Conservation (phyloP, 2,113 vertebrate species). For the Echinops telfairi region DNA sequence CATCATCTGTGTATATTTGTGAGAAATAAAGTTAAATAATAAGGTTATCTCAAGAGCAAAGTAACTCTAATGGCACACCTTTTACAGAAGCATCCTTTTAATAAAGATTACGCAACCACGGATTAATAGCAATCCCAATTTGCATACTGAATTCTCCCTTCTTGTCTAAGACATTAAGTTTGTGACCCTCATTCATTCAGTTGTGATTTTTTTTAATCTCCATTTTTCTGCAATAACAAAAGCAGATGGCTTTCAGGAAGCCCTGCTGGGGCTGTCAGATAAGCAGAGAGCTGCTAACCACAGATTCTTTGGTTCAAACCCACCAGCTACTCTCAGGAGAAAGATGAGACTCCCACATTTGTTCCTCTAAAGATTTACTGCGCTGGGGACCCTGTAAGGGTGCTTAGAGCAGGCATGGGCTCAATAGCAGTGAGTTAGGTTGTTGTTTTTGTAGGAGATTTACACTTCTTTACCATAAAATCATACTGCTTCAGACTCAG, state of each 20-base stretch:
- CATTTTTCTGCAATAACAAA: conserved; percentile 35
- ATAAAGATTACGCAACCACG: neutral
- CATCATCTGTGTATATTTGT: no score
- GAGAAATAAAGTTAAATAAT: no score
- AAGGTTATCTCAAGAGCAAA: neutral
- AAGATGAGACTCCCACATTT: no score
- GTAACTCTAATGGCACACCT: neutral
- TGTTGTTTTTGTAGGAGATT: conserved; percentile 1
- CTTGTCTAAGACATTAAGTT: conserved; percentile 32
- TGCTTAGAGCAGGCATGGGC: no score
- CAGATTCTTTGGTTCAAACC: no score
- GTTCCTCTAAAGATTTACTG: no score
- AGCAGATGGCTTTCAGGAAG: no score
- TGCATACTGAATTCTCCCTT: conserved; percentile 12
- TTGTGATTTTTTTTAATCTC: neutral
- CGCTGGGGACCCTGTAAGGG: no score
- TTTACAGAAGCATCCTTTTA: neutral
- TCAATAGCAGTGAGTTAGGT: no score
- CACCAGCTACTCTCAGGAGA: no score
- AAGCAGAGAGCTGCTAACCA: no score
- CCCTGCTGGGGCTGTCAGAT: no score
- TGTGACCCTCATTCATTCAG: neutral
- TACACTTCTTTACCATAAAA: conserved; percentile 23
- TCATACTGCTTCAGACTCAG: conserved; percentile 48
- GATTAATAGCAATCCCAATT: neutral